Base-by-base conservation (phyloP, 2,888 invertebrate genomes). In the Megastigmus dorsalis region DNA sequence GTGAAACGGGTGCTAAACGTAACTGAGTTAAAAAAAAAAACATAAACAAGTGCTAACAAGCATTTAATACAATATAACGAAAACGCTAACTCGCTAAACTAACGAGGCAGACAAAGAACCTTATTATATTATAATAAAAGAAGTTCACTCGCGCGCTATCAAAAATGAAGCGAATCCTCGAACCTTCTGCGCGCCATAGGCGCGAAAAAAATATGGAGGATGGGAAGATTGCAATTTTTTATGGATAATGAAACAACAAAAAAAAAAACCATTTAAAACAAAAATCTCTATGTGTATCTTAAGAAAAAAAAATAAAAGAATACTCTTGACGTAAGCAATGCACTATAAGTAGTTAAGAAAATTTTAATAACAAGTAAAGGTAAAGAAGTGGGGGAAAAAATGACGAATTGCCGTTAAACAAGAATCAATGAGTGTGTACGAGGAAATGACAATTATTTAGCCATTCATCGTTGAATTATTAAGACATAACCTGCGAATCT, bases 251-350 rank as follows among this genome's bases (percentile, higher is more conserved):
- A 67, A 33, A 67, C 36, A 43, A 54, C 6, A 57, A 65, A 48
- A 43, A 66, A 70, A 66, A 50, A 66, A 59, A 57, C 13, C 41
- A 55, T 45, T 57, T 54, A 54, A 59, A 41, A 67, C 9, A 55
- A 50, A 59, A 70, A 65, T 69, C 63, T 76, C 68, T 65, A 55
- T 73, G 76, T 76, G 73, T 76, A 76, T 65, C 59, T 60, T 72
- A 38, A 60, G 38, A 18, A 43, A 54, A 45, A 55, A 60, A 63
- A 76, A 60, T 50, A 48, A 67, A 43, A 23, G 41, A 66, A 66
- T 73, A 62, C 69, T 66, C 73, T 76, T 38, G 55, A 69, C 73
- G 66, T 76, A 76, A 73, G 73, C 69, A 76, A 76, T 76, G 73
- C 76, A 73, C 65, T 70, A 62, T 70, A 69, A 68, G 66, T 72